Base-by-base conservation (phyloP, 2,797 vertebrate genomes). In the Protonibea diacanthus region DNA sequence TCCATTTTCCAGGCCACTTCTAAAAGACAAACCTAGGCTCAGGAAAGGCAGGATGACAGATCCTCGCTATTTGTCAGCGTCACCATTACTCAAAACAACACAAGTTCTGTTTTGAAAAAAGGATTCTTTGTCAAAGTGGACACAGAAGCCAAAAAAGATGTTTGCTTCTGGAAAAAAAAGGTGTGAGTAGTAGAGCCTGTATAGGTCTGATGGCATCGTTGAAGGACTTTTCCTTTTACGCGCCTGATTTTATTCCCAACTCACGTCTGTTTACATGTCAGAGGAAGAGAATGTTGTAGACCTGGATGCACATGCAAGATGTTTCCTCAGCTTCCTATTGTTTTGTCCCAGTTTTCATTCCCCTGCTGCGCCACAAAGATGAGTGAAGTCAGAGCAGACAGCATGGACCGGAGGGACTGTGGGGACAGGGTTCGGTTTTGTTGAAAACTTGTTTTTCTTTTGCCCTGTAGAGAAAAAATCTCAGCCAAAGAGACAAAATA, bases 251-350 rank as follows among this genome's bases (percentile, higher is more conserved):
- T 65, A 78, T 57, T 73, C 77, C 55, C 71, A 78, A 29, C 68
- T 82, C 68, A 12, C 62, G 57, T 69, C 52, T 89, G 85, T 90
- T 89, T 82, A 86, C 79, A 84, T 89, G 75, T 82, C 49, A 81
- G 68, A 85, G 89, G 86, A 94, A 92, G 83, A 76, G 65, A 78
- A 29, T 71, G 81, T 84, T 88, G 74, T 76, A 88, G 81, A 90
- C 80, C 75, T 94, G 86, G 83, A 74, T 82, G 89, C 80, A 73
- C 86, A 89, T 55, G 78, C 90, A 94, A 94, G 88, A 91, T 93
- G 93, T 93, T 95, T 94, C 91, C 91, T 91, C 63, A 2, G 70
- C 83, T 88, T 91, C 90, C 90, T 92, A 81, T 88, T 85, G 89
- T 92, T 38, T 92, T 83, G 77, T 86, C 85, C 80, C 68, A 44